Percentiles rank a stretch among this genome's conserved stretches.
These are phyloP conservation scores for Tineola bisselliella DNA, from an alignment of 2,888 invertebrate genomes.

Conservation along the genomic window DNA sequence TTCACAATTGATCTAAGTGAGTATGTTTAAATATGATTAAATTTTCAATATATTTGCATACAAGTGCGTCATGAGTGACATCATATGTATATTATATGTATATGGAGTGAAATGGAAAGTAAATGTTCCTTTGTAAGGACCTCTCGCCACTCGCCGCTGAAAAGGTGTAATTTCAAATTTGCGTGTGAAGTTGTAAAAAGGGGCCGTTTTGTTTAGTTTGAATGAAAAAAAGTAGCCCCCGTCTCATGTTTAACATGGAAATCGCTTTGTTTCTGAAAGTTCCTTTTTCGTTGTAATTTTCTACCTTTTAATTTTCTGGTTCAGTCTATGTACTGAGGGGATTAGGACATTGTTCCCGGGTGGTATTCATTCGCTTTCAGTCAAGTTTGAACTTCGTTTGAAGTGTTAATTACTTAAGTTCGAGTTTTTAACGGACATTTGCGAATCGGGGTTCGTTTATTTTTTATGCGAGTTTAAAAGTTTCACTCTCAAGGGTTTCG, in stretches of 20 bases:
- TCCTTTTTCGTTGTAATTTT: conserved; percentile 2
- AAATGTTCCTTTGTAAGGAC: not conserved
- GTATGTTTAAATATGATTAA: too few relatives aligned
- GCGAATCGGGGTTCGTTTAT: not conserved
- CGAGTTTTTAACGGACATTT: conserved; percentile 9
- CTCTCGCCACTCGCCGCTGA: conserved; percentile 3
- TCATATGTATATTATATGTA: too few relatives aligned
- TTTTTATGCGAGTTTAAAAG: conserved; percentile 7
- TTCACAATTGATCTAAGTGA: too few relatives aligned
- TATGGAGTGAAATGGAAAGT: not conserved
- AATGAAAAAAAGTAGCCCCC: not conserved
- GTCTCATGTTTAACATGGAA: conserved; percentile 7
- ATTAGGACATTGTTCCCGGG: conserved; percentile 8
- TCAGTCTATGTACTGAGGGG: not conserved
- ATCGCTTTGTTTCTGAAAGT: conserved; percentile 6
- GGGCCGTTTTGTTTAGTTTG: conserved; percentile 3
- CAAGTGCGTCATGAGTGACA: too few relatives aligned
- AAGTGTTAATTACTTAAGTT: conserved; percentile 12
- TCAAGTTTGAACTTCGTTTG: conserved; percentile 3
- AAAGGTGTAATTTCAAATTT: conserved; percentile 30
- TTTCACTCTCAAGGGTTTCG: not conserved
- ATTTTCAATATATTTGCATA: too few relatives aligned
- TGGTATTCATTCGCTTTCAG: conserved; percentile 5
- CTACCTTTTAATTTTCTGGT: conserved; percentile 8
- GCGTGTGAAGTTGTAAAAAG: conserved; percentile 28